Evolutionary conservation across 2,797 vertebrate species (phyloP).

Genomic region (Pangasius macronema): DNA sequence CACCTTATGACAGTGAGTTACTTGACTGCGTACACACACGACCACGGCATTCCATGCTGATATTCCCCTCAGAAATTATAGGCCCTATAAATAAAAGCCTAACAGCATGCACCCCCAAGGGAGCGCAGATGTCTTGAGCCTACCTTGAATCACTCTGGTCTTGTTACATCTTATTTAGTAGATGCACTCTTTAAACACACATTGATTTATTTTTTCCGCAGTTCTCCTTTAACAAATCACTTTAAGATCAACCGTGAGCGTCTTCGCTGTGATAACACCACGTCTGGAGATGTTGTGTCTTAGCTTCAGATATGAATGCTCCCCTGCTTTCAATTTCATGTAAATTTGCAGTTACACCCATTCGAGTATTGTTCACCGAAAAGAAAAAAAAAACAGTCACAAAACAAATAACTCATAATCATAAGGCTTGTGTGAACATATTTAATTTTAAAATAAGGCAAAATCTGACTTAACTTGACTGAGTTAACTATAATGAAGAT

Average conservation of each 20-base stretch:
- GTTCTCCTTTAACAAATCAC: conserved; percentile 45
- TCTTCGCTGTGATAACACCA: conserved; percentile 64
- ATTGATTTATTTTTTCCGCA: conserved; percentile 54
- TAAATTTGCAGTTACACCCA: conserved; percentile 42
- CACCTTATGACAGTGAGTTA: conserved; percentile 78
- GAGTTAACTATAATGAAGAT: conserved; percentile 37
- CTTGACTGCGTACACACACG: conserved; percentile 75
- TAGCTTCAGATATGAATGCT: not conserved
- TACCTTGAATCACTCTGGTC: conserved; percentile 70
- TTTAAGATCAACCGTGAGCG: conserved; percentile 45
- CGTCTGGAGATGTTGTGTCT: conserved; percentile 45
- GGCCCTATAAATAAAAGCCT: conserved; percentile 82
- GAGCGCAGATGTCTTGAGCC: conserved; percentile 77
- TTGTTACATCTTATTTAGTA: conserved; percentile 67
- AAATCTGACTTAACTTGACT: conserved; percentile 13
- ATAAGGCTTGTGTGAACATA: conserved; percentile 6
- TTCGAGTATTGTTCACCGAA: not conserved
- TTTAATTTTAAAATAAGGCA: conserved; percentile 5
- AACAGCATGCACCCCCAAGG: conserved; percentile 77
- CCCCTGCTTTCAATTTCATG: not conserved
- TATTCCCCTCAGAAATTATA: conserved; percentile 74
- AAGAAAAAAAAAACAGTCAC: not conserved
- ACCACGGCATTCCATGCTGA: conserved; percentile 74
- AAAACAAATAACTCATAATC: conserved; percentile 12
- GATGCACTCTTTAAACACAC: conserved; percentile 42